phyloP scores from a whole-genome alignment of 1,140 invertebrate genomes.

The Radopholus similis region DNA sequence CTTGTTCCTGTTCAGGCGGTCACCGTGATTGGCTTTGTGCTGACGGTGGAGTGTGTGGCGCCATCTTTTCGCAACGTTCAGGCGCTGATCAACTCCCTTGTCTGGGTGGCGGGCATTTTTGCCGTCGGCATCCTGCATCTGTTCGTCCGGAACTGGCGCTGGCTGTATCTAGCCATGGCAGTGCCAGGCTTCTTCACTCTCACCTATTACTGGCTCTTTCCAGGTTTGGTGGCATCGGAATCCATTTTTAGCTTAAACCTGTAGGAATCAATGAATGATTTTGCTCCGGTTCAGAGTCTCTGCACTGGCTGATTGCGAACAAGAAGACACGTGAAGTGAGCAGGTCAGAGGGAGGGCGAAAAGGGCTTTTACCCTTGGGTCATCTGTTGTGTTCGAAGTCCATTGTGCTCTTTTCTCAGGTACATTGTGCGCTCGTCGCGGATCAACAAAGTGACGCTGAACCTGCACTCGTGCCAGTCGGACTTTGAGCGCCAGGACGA shows the following conservation, averaged over 20 bases:
- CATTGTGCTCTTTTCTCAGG: not conserved
- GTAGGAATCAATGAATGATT: no score
- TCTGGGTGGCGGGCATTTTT: constrained; percentile 44
- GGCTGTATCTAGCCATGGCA: constrained; percentile 29
- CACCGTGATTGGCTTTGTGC: constrained; percentile 1
- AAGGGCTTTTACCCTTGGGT: no score
- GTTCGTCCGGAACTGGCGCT: constrained; percentile 38
- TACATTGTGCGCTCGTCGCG: constrained; percentile 20
- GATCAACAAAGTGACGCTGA: constrained; percentile 35
- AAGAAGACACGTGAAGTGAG: constrained; percentile 30
- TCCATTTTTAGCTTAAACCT: constrained; percentile 4
- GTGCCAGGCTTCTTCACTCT: constrained; percentile 35
- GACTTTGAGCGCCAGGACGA: not conserved
- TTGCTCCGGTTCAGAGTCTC: constrained; percentile 36
- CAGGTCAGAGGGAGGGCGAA: constrained; percentile 16
- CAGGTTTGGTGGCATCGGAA: not conserved
- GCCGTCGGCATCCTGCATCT: constrained; percentile 42
- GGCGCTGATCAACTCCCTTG: constrained; percentile 28
- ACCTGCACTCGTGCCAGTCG: constrained; percentile 29
- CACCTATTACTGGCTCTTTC: constrained; percentile 39
- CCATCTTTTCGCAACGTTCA: constrained; percentile 41
- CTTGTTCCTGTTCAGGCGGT: not conserved
- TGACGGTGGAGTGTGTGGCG: constrained; percentile 35
- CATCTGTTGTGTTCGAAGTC: not conserved
- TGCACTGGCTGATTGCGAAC: constrained; percentile 46